Evolutionary conservation across 2,888 invertebrate species (phyloP), one percentile per base, ranked within the genome.

Genomic region (Villa cingulata): DNA sequence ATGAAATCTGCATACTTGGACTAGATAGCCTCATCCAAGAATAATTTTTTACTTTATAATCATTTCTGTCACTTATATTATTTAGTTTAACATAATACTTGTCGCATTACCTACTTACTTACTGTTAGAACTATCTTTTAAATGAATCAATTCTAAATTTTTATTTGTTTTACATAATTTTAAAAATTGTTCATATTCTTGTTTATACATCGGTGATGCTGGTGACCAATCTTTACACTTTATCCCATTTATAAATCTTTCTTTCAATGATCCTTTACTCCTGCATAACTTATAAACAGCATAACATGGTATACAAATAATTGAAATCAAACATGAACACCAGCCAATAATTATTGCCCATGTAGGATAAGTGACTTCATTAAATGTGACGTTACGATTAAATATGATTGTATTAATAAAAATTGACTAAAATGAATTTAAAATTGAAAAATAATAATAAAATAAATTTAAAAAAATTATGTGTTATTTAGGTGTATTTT

Each of bases 271-370:
- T 0, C 59, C 57, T 4, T 64, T 56, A 70, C 72, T 57, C 54
- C 62, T 17, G 61, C 59, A 48, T 42, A 74, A 54, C 48, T 73
- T 72, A 59, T 75, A 81, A 2, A 84, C 56, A 51, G 79, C 71
- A 60, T 80, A 81, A 5, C 72, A 58, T 1, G 91, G 92, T 56
- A 92, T 85, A 58, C 81, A 83, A 1, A 81, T 62, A 53, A 89
- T 81, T 1, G 91, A 90, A 4, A 72, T 55, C 2, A 74, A 62
- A 42, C 84, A 83, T 2, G 81, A 76, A 38, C 68, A 59, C 86
- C 85, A 86, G 4, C 83, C 74, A 44, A 73, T 23, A 54, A 63
- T 62, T 19, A 72, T 72, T 39, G 71, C 78, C 84, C 76, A 81
- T 56, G 70, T 55, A 14, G 82, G 75, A 73, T 74, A 72, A 56